These are phyloP conservation scores for Plestiodon gilberti DNA, from an alignment of 2,113 vertebrate genomes.

Conservation along the genomic window DNA sequence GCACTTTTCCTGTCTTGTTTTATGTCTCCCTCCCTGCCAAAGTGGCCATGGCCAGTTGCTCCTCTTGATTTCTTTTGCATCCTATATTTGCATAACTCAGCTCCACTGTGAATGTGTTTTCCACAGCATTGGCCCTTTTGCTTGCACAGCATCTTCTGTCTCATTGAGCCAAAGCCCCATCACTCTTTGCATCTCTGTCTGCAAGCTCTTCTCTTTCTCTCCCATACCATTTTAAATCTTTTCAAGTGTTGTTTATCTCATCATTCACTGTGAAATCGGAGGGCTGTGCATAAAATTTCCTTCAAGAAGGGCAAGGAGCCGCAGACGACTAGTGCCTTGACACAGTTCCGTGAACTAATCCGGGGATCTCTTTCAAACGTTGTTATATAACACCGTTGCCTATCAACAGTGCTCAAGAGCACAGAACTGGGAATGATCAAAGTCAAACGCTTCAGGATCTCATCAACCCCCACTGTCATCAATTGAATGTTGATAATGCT, in stretches of 20 bases:
- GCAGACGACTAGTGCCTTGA: background rate
- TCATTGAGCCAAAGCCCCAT: too few species aligned
- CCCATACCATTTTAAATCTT: background rate
- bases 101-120: too few species aligned
- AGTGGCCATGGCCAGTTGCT: too few species aligned
- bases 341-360: background rate
- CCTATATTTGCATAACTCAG: too few species aligned
- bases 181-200: background rate
- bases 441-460: background rate
- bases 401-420: background rate
- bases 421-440: background rate
- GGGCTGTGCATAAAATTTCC: background rate
- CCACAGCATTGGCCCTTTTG: too few species aligned
- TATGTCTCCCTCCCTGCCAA: too few species aligned
- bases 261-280: background rate
- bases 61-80: too few species aligned
- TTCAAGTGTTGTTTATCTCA: background rate
- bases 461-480: background rate
- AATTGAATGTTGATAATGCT: background rate
- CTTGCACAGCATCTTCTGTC: too few species aligned
- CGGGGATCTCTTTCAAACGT: background rate
- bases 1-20: too few species aligned
- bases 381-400: background rate
- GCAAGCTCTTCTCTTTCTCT: background rate
- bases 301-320: background rate